phyloP scores from a whole-genome alignment of 2,888 invertebrate genomes.

The Callimorpha dominula region DNA sequence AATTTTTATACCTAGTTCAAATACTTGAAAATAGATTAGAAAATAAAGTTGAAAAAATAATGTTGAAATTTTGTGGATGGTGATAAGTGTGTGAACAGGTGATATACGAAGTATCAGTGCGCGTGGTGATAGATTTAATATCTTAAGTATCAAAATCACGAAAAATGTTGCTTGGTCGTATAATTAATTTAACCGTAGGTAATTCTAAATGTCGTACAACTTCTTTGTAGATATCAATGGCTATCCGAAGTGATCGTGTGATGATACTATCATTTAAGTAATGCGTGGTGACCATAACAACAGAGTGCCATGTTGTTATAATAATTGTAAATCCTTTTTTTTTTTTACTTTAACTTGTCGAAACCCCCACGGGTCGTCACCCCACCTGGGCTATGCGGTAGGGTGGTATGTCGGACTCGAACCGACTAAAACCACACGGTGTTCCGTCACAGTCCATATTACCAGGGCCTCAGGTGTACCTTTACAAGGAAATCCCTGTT shows the following conservation, averaged over 20 bases:
- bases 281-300: too few relatives aligned
- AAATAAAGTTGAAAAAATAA: constrained; percentile 23
- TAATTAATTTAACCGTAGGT: neutral
- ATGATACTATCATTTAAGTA: too few relatives aligned
- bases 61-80: constrained; percentile 21
- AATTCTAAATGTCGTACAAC: neutral
- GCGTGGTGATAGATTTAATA: constrained; percentile 5
- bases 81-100: neutral
- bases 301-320: too few relatives aligned
- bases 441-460: too few relatives aligned
- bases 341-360: too few relatives aligned
- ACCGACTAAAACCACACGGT: too few relatives aligned
- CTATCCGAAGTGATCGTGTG: neutral
- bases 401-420: too few relatives aligned
- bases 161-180: neutral
- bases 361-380: too few relatives aligned
- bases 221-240: neutral
- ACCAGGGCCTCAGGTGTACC: too few relatives aligned
- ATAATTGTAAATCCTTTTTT: too few relatives aligned
- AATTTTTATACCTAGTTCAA: constrained; percentile 45
- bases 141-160: neutral
- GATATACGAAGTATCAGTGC: neutral
- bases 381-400: too few relatives aligned
- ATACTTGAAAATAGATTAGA: constrained; percentile 16
- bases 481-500: too few relatives aligned